These are phyloP conservation scores for Zophobas atratus DNA, from an alignment of 1,140 invertebrate genomes.

Conservation along the genomic window DNA sequence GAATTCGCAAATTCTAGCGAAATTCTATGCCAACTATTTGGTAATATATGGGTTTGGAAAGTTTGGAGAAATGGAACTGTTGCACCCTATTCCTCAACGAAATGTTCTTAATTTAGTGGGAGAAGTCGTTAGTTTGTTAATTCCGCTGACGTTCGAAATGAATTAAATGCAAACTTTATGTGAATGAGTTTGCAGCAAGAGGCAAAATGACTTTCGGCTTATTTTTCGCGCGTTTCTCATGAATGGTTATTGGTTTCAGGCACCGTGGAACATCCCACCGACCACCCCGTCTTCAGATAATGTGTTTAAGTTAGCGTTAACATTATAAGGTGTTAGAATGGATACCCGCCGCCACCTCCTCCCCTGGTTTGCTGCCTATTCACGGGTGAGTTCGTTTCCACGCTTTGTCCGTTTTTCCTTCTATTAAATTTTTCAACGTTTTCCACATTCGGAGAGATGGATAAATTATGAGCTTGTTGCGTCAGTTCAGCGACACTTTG, in stretches of 20 bases:
- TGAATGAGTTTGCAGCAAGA: not conserved
- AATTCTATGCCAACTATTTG: not conserved
- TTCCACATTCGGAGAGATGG: constrained; percentile 9
- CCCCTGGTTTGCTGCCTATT: constrained; percentile 51
- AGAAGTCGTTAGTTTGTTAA: not conserved
- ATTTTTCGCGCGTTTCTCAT: not conserved
- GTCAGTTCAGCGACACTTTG: constrained; percentile 6
- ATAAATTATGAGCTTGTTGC: constrained; percentile 48
- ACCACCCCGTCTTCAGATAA: constrained; percentile 16
- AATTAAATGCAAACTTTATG: not conserved
- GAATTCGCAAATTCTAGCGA: not conserved
- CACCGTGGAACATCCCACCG: not conserved
- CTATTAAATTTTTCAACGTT: constrained; percentile 31
- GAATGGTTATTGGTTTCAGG: not conserved
- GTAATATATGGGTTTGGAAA: not conserved
- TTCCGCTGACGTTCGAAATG: not conserved
- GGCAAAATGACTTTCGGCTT: not conserved
- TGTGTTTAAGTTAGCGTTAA: constrained; percentile 44
- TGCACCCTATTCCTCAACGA: not conserved
- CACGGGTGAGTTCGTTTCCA: constrained; percentile 45
- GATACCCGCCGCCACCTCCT: constrained; percentile 30
- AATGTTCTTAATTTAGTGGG: not conserved
- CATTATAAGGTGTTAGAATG: constrained; percentile 38
- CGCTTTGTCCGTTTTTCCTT: not conserved
- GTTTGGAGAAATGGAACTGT: not conserved